Conservation (phyloP, 2,113 vertebrate genomes). For the Blennius ocellaris region DNA sequence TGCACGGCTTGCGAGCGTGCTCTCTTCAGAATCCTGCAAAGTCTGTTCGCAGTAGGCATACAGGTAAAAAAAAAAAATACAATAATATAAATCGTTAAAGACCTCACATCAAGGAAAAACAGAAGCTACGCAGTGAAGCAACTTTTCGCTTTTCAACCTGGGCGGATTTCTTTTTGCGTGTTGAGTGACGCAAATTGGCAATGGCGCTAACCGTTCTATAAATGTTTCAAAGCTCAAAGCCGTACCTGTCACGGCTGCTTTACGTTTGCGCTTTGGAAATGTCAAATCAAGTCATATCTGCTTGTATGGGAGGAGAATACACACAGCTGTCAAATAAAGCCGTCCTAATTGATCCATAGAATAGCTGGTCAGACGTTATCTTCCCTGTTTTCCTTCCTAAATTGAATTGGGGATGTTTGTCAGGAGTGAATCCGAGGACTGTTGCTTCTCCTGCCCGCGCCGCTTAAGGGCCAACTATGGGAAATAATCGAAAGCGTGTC, state of each 20-base stretch:
- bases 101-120: no score
- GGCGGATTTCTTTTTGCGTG: not conserved
- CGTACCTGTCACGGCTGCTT: not conserved
- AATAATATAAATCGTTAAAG: no score
- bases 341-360: slow-evolving; percentile 31
- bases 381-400: slow-evolving; percentile 6
- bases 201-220: not conserved
- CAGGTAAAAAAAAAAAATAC: no score
- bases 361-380: slow-evolving; percentile 16
- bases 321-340: slow-evolving; percentile 27
- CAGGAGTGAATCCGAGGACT: slow-evolving; percentile 39
- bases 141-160: not conserved
- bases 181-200: slow-evolving; percentile 33
- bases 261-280: slow-evolving; percentile 1
- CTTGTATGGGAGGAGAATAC: not conserved
- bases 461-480: slow-evolving; percentile 48
- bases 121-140: no score
- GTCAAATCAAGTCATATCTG: not conserved
- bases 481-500: slow-evolving; percentile 73
- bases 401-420: slow-evolving; percentile 50
- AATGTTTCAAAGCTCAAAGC: slow-evolving; percentile 10
- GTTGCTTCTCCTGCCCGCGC: slow-evolving; percentile 11
- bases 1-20: no score
- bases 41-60: no score
- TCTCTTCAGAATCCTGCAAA: no score